A percentile compares a stretch with the other conserved stretches of the same genome.
Evolutionary conservation across 2,888 invertebrate genomes (phyloP).

Genomic region (Heteromurus nitidus): DNA sequence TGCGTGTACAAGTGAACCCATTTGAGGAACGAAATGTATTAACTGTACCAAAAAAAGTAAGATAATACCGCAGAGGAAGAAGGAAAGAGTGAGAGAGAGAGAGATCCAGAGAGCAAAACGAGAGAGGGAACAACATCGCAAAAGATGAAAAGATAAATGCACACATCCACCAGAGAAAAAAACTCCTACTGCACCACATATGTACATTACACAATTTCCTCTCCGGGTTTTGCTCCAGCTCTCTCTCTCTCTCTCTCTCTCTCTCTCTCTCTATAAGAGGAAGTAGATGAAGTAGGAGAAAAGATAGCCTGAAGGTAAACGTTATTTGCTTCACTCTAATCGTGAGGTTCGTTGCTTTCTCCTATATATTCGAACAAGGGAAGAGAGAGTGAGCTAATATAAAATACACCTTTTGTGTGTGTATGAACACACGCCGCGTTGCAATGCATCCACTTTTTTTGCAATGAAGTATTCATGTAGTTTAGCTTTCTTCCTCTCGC

Average conservation of each 20-base stretch:
- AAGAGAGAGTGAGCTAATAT: too few relatives aligned
- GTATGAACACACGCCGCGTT: not conserved
- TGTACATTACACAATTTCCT: not conserved
- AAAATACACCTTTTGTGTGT: too few relatives aligned
- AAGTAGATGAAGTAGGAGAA: not conserved
- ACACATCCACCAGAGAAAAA: not conserved
- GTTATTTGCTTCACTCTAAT: too few relatives aligned
- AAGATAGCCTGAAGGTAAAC: not conserved
- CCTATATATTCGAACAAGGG: not conserved
- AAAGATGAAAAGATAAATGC: conserved; percentile 33
- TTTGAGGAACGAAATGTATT: not conserved
- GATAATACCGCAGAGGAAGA: not conserved
- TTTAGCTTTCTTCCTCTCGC: too few relatives aligned
- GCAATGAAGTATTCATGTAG: conserved; percentile 8
- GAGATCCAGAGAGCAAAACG: not conserved
- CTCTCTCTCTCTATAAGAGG: not conserved
- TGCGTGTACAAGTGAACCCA: conserved; percentile 22
- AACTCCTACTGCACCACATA: not conserved
- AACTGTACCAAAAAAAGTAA: conserved; percentile 1
- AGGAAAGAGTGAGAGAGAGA: conserved; percentile 2
- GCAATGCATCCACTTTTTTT: not conserved
- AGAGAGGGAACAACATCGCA: not conserved
- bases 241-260: not conserved
- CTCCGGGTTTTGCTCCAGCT: not conserved
- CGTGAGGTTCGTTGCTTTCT: not conserved